A percentile compares a stretch with the other conserved stretches of the same genome.
phyloP scores from a whole-genome alignment of 2,113 vertebrate genomes.

The Arvicanthis niloticus region DNA sequence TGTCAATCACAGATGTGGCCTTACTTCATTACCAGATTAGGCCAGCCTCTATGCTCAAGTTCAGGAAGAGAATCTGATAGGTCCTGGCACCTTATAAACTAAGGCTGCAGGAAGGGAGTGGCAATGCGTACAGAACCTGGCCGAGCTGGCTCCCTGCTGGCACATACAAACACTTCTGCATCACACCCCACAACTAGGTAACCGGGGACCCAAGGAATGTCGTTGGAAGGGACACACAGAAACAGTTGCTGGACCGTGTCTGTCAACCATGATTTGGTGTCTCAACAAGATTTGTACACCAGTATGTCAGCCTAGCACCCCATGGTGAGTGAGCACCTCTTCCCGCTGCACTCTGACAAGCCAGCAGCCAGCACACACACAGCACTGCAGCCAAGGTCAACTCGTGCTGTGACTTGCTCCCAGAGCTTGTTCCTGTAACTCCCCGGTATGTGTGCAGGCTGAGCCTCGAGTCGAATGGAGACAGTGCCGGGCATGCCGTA shows the following conservation, averaged over 20 bases:
- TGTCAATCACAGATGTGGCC: not conserved
- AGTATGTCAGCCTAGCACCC: not conserved
- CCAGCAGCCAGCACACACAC: not conserved
- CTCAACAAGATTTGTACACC: not conserved
- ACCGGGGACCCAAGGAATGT: too few species aligned
- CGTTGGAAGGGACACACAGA: not conserved
- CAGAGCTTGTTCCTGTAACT: not conserved
- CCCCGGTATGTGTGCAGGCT: not conserved
- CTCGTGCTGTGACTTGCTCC: not conserved
- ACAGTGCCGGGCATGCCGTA: too few species aligned
- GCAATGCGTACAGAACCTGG: not conserved
- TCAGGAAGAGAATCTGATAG: not conserved
- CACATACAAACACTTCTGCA: too few species aligned
- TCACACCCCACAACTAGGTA: fast-evolving
- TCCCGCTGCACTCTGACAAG: not conserved
- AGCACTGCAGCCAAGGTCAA: not conserved
- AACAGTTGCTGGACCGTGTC: fast-evolving
- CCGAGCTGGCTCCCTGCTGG: not conserved
- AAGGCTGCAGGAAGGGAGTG: not conserved
- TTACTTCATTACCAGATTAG: not conserved
- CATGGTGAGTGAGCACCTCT: too few species aligned
- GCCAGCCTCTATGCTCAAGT: not conserved
- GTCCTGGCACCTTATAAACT: too few species aligned
- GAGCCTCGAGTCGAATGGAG: not conserved
- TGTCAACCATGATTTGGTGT: not conserved